Percentiles rank a stretch among this genome's conserved stretches.
phyloP scores from a whole-genome alignment of 2,797 vertebrate species.

The Sciurus vulgaris region DNA sequence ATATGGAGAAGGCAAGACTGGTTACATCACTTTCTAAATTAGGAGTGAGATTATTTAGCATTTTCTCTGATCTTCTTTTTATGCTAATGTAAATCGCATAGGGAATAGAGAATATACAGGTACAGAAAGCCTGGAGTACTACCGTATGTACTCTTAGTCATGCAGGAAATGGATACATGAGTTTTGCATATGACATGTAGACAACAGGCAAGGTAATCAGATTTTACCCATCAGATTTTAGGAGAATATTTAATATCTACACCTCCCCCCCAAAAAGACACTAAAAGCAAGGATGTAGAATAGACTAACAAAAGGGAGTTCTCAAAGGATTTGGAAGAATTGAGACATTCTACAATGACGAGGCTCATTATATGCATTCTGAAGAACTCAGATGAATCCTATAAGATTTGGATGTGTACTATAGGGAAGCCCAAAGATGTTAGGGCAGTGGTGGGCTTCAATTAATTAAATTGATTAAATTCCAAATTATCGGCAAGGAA shows the following conservation, averaged over 20 bases:
- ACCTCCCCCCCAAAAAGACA: background rate
- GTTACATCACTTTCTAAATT: background rate
- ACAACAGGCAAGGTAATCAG: background rate
- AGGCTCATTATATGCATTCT: background rate
- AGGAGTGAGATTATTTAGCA: background rate
- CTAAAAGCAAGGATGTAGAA: background rate
- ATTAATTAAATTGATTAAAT: background rate
- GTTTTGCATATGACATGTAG: background rate
- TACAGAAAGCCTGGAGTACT: background rate
- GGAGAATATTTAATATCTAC: no score
- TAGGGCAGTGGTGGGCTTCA: background rate
- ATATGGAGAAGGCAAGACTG: background rate
- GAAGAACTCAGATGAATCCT: fast-evolving
- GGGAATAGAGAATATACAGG: background rate
- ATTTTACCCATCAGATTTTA: background rate
- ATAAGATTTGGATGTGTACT: background rate
- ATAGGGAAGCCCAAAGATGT: background rate
- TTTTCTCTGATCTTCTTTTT: background rate
- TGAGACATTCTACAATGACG: background rate
- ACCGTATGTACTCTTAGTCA: background rate
- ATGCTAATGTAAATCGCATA: background rate
- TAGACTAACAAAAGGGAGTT: background rate
- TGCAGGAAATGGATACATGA: background rate
- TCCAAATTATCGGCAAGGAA: background rate
- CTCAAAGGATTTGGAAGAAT: background rate